These are phyloP conservation scores for Conopomorpha cramerella DNA, from an alignment of 1,140 invertebrate species.

Conservation along the genomic window DNA sequence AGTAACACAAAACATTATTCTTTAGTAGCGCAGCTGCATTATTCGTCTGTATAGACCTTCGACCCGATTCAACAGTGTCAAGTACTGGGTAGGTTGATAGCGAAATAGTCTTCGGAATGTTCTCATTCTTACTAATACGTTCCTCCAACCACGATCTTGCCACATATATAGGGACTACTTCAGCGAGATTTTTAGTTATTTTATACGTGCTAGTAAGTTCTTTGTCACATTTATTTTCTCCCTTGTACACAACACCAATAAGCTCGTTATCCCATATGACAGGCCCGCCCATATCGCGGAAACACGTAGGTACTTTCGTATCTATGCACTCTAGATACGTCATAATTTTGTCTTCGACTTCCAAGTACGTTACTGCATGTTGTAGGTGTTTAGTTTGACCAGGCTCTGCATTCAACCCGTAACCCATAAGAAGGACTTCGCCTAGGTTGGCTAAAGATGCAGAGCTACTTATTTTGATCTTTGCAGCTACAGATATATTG, in stretches of 20 bases:
- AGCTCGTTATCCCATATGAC: slow-evolving; percentile 32
- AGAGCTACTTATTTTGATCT: slow-evolving; percentile 30
- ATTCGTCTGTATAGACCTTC: too few relatives aligned
- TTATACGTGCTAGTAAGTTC: slow-evolving; percentile 31
- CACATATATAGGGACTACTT: slow-evolving; percentile 24
- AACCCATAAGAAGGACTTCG: slow-evolving; percentile 32
- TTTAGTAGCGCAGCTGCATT: too few relatives aligned
- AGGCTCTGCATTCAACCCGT: slow-evolving; percentile 33
- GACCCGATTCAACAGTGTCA: too few relatives aligned
- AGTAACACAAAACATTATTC: too few relatives aligned
- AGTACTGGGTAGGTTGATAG: too few relatives aligned
- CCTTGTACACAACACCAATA: slow-evolving; percentile 26
- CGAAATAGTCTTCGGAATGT: too few relatives aligned
- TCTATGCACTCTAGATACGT: slow-evolving; percentile 37
- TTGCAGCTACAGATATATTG: slow-evolving; percentile 27
- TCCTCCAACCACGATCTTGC: slow-evolving; percentile 42
- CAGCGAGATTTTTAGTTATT: slow-evolving; percentile 27
- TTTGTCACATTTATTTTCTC: slow-evolving; percentile 27
- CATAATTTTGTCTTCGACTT: slow-evolving; percentile 15
- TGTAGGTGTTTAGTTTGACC: slow-evolving; percentile 28
- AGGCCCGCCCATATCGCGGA: slow-evolving; percentile 39
- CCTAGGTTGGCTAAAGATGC: slow-evolving; percentile 14
- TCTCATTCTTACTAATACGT: slow-evolving; percentile 6
- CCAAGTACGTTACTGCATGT: slow-evolving; percentile 13
- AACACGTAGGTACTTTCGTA: slow-evolving; percentile 36